Percentiles rank a stretch among this genome's conserved stretches.
Conservation (phyloP, 2,888 invertebrate genomes). For the Xanthia togata region DNA sequence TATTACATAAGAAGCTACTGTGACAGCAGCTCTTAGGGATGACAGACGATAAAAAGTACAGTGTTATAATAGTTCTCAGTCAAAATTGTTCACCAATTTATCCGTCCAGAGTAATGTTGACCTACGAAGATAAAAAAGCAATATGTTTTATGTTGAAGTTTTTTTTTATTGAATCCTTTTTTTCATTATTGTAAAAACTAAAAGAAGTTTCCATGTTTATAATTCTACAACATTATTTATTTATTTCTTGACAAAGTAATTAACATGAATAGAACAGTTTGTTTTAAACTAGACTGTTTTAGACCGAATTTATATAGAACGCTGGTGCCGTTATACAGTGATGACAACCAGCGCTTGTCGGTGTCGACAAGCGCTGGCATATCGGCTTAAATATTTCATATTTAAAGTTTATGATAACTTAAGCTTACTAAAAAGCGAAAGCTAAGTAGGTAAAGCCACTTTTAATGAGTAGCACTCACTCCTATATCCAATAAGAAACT, state of each 20-base stretch:
- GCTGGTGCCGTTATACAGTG: too few species aligned
- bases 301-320: too few species aligned
- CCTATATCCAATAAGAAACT: slow-evolving; percentile 5
- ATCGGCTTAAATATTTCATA: not conserved
- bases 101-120: not conserved
- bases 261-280: not conserved
- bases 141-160: not conserved
- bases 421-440: not conserved
- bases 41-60: too few species aligned
- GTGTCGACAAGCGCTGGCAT: too few species aligned
- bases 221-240: not conserved
- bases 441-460: not conserved
- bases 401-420: not conserved
- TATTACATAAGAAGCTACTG: not conserved
- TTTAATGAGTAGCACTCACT: slow-evolving; percentile 7
- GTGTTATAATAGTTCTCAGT: not conserved
- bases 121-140: not conserved
- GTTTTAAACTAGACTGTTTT: not conserved
- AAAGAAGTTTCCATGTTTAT: not conserved
- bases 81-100: not conserved
- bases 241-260: not conserved
- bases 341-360: too few species aligned
- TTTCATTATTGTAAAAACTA: not conserved
- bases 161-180: not conserved
- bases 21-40: not conserved